Evolutionary conservation across 2,888 invertebrate genomes (phyloP).

Genomic region (Mythimna albipuncta): DNA sequence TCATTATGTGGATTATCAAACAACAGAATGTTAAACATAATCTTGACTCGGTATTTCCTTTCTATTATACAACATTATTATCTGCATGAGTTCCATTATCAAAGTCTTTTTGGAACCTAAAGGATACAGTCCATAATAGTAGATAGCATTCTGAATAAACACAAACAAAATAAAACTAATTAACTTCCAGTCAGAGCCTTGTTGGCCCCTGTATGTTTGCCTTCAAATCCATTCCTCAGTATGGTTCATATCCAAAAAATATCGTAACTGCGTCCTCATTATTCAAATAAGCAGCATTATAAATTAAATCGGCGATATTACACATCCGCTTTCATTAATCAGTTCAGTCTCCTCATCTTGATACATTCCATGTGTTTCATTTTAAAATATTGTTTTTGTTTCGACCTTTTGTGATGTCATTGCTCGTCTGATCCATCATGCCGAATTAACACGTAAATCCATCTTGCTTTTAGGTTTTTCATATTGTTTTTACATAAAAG

Average conservation of each 20-base stretch:
- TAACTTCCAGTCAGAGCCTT: constrained; percentile 28
- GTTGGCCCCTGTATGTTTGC: constrained; percentile 12
- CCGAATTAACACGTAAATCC: not conserved
- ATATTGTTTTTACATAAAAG: constrained; percentile 17
- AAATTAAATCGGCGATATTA: constrained; percentile 2
- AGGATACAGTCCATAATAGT: constrained; percentile 32
- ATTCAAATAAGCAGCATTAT: not conserved
- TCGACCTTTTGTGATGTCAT: not conserved
- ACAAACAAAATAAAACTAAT: constrained; percentile 53
- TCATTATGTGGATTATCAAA: constrained; percentile 16
- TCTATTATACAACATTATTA: constrained; percentile 27
- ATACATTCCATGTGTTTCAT: not conserved
- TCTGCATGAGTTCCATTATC: constrained; percentile 35
- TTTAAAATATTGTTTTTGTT: not conserved
- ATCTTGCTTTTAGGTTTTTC: constrained; percentile 13
- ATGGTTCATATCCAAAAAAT: constrained; percentile 6
- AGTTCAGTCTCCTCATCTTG: not conserved
- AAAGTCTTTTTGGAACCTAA: constrained; percentile 47
- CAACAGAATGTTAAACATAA: constrained; percentile 5
- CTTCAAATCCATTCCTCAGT: constrained; percentile 12
- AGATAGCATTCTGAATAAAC: constrained; percentile 51
- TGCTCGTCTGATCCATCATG: constrained; percentile 12
- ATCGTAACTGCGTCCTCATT: not conserved
- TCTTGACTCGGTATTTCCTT: constrained; percentile 23
- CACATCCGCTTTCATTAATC: not conserved